Conservation (phyloP, 2,113 vertebrate species). For the Menidia beryllina region DNA sequence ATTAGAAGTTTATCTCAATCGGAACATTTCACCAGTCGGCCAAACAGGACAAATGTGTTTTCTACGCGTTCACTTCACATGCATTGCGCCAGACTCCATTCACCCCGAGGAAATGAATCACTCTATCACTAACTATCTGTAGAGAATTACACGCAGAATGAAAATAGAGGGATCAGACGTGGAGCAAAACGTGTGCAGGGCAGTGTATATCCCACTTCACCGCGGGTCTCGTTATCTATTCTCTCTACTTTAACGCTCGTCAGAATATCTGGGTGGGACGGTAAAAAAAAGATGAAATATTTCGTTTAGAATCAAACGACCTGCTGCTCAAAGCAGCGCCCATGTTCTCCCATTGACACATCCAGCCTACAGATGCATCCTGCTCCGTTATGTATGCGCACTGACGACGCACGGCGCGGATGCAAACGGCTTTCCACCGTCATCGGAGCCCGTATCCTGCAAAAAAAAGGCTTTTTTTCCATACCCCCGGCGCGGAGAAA, state of each 20-base stretch:
- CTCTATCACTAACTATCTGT: not conserved
- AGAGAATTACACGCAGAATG: not conserved
- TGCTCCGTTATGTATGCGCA: slow-evolving; percentile 33
- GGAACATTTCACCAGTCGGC: not conserved
- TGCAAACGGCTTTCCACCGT: slow-evolving; percentile 22
- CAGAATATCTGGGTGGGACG: not conserved
- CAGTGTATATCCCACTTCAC: slow-evolving; percentile 3
- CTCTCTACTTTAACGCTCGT: not conserved
- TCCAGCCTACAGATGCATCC: slow-evolving; percentile 33
- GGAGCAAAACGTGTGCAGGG: slow-evolving; percentile 9
- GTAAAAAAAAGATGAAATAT: not conserved
- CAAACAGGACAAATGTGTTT: not conserved
- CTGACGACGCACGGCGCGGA: slow-evolving; percentile 16
- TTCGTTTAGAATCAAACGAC: slow-evolving; percentile 1
- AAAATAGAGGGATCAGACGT: not conserved
- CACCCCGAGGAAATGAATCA: not conserved
- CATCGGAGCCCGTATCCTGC: not conserved
- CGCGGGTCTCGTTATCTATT: slow-evolving; percentile 1
- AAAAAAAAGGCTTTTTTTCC: not conserved
- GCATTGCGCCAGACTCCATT: not conserved
- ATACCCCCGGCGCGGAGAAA: not conserved
- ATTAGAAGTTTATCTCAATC: slow-evolving; percentile 31
- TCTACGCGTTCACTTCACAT: slow-evolving; percentile 17
- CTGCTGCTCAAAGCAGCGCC: slow-evolving; percentile 26
- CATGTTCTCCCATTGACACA: slow-evolving; percentile 30